Base-by-base conservation (phyloP, 2,113 vertebrate genomes). In the Glaucidium brasilianum region DNA sequence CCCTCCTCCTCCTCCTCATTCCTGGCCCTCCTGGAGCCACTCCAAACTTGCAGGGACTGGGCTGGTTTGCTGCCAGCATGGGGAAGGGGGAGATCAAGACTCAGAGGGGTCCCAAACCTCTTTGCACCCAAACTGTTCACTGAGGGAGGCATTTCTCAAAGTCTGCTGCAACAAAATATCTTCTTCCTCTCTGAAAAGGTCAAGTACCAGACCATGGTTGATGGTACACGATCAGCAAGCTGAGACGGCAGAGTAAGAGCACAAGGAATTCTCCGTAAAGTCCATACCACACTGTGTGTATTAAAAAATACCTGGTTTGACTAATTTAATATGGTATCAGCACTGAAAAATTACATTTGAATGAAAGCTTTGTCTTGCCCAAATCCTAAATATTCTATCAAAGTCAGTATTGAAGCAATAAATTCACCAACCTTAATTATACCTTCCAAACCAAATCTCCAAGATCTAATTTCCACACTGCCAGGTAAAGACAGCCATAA, bases 61-160 rank as follows among this genome's bases (percentile, higher is more conserved):
- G 47, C 12, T 75, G n/a, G 3, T 82, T 58, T 69, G 30, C 59
- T 85, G 52, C 3, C 56, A 69, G 21, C n/a, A 11, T 45, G 56
- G 35, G 41, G 14, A 13, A 5, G 5, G 13, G 35, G 6, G 4
- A 49, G 4, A 49, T 37, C 47, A 71, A 71, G 37, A 14, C 29
- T 20, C 41, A 26, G 34, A 87, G 43, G 10, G 16, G 34, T 74
- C 52, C 35, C 29, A 53, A 43, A 72, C 13, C 26, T 64, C 12
- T 69, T 66, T 45, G 18, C 29, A 88, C 15, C 53, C 45, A 50
- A 78, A 62, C 27, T 1, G 0, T 23, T 77, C 0, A 0, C 6
- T 1, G 1, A 85, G 21, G 34, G 45, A 87, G 19, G 32, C 16
- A 21, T 43, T 88, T 77, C 52, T 62, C 77, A 26, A 71, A 68